Conservation (phyloP, 2,113 vertebrate species). For the Clarias macrocephalus region DNA sequence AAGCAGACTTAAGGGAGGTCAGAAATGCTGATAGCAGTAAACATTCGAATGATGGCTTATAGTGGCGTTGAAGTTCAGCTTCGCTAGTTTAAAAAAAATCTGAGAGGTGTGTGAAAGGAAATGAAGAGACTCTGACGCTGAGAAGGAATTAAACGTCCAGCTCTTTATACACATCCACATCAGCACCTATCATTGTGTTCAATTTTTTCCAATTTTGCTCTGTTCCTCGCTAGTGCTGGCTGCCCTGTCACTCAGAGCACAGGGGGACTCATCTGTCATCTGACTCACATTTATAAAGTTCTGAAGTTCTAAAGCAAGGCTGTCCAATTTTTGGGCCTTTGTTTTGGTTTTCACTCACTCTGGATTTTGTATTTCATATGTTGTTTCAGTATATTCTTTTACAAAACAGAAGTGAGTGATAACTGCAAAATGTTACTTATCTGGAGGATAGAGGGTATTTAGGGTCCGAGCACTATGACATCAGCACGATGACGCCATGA, state of each 20-base stretch:
- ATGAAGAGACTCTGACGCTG: neutral
- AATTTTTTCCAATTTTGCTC: neutral
- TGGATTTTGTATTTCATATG: too few species aligned
- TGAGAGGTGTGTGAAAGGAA: neutral
- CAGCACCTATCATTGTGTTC: constrained; percentile 55
- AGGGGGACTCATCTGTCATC: neutral
- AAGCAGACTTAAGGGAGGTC: neutral
- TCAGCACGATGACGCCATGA: too few species aligned
- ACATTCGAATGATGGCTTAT: neutral
- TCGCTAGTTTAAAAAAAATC: neutral
- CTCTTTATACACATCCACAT: constrained; percentile 55
- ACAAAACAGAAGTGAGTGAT: too few species aligned
- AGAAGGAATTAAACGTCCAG: constrained; percentile 66
- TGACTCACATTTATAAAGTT: neutral
- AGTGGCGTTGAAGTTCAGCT: neutral
- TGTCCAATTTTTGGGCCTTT: too few species aligned
- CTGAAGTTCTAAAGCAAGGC: constrained; percentile 52
- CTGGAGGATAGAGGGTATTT: too few species aligned
- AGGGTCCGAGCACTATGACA: too few species aligned
- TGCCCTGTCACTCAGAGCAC: neutral
- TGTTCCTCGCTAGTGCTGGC: neutral
- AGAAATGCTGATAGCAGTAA: neutral
- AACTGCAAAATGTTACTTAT: too few species aligned
- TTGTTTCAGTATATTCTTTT: too few species aligned
- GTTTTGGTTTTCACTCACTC: too few species aligned